phyloP scores from a whole-genome alignment of 1,140 invertebrate species.

The Oryzaephilus surinamensis region DNA sequence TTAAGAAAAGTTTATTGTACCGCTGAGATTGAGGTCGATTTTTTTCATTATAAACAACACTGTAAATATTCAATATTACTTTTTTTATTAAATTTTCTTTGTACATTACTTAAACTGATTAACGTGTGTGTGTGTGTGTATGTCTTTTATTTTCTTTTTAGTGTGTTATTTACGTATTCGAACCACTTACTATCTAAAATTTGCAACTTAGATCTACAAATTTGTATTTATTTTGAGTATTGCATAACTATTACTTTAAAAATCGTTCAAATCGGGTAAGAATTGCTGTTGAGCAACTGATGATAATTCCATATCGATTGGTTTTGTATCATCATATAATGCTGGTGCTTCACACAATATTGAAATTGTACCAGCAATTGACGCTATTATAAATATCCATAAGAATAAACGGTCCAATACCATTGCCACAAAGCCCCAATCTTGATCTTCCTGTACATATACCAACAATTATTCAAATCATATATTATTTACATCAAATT shows the following conservation, averaged over 20 bases:
- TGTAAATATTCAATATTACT: not conserved
- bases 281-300: conserved; percentile 71
- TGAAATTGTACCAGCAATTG: conserved; percentile 76
- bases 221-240: too few relatives aligned
- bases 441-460: conserved; percentile 79
- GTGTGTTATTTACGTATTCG: too few relatives aligned
- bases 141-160: too few relatives aligned
- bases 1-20: too few relatives aligned
- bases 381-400: conserved; percentile 89
- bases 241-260: too few relatives aligned
- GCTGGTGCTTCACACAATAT: conserved; percentile 85
- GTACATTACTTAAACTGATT: too few relatives aligned
- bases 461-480: conserved; percentile 1
- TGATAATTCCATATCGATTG: conserved; percentile 79
- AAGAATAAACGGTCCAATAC: conserved; percentile 94
- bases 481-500: conserved; percentile 13
- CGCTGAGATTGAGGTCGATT: too few relatives aligned
- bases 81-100: too few relatives aligned
- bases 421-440: conserved; percentile 99
- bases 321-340: conserved; percentile 78
- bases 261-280: conserved; percentile 46
- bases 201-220: too few relatives aligned
- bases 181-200: too few relatives aligned
- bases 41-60: not conserved
- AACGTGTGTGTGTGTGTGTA: too few relatives aligned